Percentiles rank a stretch among this genome's conserved stretches.
Evolutionary conservation across 1,140 invertebrate genomes (phyloP).

Genomic region (Drosophila ercepeae): DNA sequence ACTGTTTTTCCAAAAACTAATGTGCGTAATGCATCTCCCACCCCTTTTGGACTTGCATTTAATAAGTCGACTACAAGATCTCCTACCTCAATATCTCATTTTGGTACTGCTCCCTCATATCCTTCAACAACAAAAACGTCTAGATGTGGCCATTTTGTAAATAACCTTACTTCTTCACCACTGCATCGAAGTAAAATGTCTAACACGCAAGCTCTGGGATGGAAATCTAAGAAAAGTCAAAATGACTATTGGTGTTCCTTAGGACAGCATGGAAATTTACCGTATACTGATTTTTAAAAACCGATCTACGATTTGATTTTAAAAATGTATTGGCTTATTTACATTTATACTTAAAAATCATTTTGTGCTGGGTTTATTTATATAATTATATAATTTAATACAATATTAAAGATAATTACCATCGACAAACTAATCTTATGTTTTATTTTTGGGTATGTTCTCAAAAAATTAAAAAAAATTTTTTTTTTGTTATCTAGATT

Average conservation of each 20-base stretch:
- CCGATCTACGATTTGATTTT: no score
- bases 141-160: neutral
- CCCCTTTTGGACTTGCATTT: conserved; percentile 32
- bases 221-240: neutral
- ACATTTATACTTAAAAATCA: no score
- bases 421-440: no score
- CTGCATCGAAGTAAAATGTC: neutral
- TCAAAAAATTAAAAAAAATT: no score
- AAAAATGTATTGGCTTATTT: no score
- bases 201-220: neutral
- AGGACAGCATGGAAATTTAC: neutral
- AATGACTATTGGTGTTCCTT: neutral
- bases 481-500: no score
- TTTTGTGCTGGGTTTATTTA: no score
- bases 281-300: neutral
- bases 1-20: conserved; percentile 9
- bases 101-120: conserved; percentile 6
- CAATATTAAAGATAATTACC: no score
- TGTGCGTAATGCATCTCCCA: conserved; percentile 55
- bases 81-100: conserved; percentile 15
- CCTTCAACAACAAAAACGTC: neutral
- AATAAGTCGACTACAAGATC: conserved; percentile 2
- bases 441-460: no score
- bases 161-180: neutral
- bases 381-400: no score